A percentile compares a stretch with the other conserved stretches of the same genome.
Conservation (phyloP, 2,113 vertebrate genomes). For the Podarcis cretensis region DNA sequence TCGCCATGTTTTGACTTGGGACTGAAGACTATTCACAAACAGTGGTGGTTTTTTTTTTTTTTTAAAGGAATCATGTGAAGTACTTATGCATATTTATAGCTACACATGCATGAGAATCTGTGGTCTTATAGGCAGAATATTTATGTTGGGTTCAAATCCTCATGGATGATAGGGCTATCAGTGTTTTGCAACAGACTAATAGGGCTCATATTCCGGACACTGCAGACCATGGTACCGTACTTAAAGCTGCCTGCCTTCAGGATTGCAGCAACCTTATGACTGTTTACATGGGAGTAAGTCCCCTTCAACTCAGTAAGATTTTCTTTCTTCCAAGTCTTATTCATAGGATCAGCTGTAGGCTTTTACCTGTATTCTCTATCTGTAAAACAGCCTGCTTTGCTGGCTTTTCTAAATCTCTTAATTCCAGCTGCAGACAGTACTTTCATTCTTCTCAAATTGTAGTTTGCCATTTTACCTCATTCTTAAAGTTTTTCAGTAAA, state of each 20-base stretch:
- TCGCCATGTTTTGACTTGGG: neutral
- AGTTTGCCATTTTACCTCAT: neutral
- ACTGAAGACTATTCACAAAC: neutral
- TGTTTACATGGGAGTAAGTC: neutral
- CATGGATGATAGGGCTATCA: too few species aligned
- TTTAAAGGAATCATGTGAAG: fast-evolving
- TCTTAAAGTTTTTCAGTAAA: neutral
- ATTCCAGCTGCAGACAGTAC: neutral
- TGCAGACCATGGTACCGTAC: neutral
- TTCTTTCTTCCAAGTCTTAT: neutral
- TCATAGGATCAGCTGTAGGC: neutral
- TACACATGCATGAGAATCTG: too few species aligned
- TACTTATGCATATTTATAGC: neutral
- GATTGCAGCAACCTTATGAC: neutral
- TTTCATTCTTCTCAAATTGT: neutral
- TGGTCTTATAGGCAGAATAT: neutral
- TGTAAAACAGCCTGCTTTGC: neutral
- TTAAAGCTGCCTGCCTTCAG: neutral
- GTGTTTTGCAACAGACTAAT: neutral
- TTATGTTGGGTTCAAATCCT: neutral
- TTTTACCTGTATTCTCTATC: neutral
- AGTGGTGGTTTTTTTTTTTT: neutral
- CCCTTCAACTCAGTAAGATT: neutral
- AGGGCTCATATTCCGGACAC: too few species aligned
- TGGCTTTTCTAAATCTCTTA: neutral